A percentile compares a stretch with the other conserved stretches of the same genome.
These are phyloP conservation scores for Tethea ocularis DNA, from an alignment of 2,888 invertebrate genomes.

Conservation along the genomic window DNA sequence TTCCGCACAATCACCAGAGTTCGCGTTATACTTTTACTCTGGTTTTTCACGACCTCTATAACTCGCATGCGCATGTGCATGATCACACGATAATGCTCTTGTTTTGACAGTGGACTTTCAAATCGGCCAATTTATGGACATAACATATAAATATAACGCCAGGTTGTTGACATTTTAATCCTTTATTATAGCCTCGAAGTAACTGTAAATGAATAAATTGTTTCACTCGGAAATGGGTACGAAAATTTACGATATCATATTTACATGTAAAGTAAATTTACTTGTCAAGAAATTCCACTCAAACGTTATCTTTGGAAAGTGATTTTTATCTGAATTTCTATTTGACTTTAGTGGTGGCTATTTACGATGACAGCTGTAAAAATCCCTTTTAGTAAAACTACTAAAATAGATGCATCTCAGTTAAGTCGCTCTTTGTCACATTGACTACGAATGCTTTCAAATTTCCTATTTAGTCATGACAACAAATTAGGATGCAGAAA, in stretches of 20 bases:
- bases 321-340: neutral
- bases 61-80: constrained; percentile 18
- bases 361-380: neutral
- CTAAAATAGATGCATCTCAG: neutral
- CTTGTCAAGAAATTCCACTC: too few relatives aligned
- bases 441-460: neutral
- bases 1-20: constrained; percentile 69
- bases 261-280: too few relatives aligned
- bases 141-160: constrained; percentile 11
- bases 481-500: neutral
- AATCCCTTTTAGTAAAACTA: too few relatives aligned
- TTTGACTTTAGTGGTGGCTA: neutral
- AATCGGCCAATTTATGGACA: constrained; percentile 48
- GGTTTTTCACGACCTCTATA: constrained; percentile 71
- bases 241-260: constrained; percentile 1
- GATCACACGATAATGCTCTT: constrained; percentile 51
- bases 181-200: constrained; percentile 13
- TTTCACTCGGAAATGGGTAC: neutral
- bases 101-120: constrained; percentile 56
- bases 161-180: constrained; percentile 44
- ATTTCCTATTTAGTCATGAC: neutral
- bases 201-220: constrained; percentile 1
- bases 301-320: too few relatives aligned
- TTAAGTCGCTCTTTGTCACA: neutral
- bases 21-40: constrained; percentile 66